Base-by-base conservation (phyloP, 2,888 invertebrate genomes). In the Spodoptera picta region DNA sequence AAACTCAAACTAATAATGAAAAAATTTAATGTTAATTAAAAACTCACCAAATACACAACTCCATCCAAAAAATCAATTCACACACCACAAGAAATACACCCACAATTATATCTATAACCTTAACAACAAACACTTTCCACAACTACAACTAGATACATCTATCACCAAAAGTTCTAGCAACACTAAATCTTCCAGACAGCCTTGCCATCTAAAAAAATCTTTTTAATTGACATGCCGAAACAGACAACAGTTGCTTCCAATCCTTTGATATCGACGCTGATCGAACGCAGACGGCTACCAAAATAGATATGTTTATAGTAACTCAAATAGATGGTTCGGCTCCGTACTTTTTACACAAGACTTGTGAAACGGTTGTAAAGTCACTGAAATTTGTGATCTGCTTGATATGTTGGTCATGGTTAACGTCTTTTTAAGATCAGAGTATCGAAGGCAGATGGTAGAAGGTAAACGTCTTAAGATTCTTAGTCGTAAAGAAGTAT, bases 241-340 rank as follows among this genome's bases (percentile, higher is more conserved):
- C 65, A 63, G 59, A 53, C 58, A 53, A 44, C 65, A 59, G 58
- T 69, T 63, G 68, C 54, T 61, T 44, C 43, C 62, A 71, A 77
- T 74, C 81, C 81, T 81, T 82, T 82, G 82, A 82, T 82, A 76
- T 74, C 52, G 55, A 51, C 51, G 60, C 69, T 80, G 82, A 82
- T 81, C 68, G 81, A 81, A 86, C 83, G 70, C 88, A 87, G 88
- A 82, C 79, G 77, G 61, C 69, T 63, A 74, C 68, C 44, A 73
- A 86, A 88, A 88, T 87, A 87, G 87, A 79, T 57, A 41, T 82
- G 83, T 83, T 82, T 82, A 82, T 73, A 67, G 70, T 71, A 69
- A 66, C 78, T 67, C 65, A 72, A 78, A 77, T 74, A 73, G 74
- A 63, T 61, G 66, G 55, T 72, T 64, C 50, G 55, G 43, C 50